Evolutionary conservation across 2,888 invertebrate genomes (phyloP).

Genomic region (Odiellus spinosus): DNA sequence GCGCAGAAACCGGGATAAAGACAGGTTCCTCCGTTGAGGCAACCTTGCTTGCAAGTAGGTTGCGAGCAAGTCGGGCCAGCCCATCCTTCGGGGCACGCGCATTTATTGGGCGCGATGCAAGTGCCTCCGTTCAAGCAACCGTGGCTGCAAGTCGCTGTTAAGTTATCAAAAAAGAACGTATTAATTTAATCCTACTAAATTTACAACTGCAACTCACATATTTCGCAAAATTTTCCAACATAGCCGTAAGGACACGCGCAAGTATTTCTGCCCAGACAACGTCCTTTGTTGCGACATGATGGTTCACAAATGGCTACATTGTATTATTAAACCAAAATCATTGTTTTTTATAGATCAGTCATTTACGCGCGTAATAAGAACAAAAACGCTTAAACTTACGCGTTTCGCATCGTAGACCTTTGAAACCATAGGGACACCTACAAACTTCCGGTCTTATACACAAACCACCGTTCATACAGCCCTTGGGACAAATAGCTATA

Average conservation of each 20-base stretch:
- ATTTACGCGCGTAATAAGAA: too few relatives aligned
- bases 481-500: conserved; percentile 38
- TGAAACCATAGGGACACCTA: conserved; percentile 40
- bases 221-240: background rate
- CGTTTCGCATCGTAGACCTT: conserved; percentile 41
- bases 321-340: background rate
- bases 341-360: background rate
- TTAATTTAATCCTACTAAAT: too few relatives aligned
- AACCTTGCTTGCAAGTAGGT: background rate
- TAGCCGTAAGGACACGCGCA: conserved; percentile 1
- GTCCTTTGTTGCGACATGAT: background rate
- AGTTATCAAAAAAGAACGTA: background rate
- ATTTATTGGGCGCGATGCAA: background rate
- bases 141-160: background rate
- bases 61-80: background rate
- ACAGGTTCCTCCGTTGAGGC: background rate
- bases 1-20: background rate
- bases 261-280: background rate
- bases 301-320: background rate
- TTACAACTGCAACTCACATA: background rate
- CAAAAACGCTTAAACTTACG: conserved; percentile 29
- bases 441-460: conserved; percentile 42
- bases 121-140: background rate
- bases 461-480: conserved; percentile 44
- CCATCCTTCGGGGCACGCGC: background rate